phyloP scores from a whole-genome alignment of 2,113 vertebrate genomes.

The Odocoileus hemionus region DNA sequence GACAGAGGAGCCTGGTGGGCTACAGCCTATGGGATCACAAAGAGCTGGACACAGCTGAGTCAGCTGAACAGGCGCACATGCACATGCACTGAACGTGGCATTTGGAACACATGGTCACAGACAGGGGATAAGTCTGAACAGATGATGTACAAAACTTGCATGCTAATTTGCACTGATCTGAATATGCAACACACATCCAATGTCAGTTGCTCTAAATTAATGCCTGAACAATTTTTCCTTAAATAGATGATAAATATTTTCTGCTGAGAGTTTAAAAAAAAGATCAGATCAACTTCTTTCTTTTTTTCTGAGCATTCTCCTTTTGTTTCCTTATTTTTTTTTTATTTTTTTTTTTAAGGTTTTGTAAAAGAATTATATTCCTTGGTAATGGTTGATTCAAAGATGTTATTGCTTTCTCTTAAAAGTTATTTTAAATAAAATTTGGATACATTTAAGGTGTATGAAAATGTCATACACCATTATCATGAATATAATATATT shows the following conservation, averaged over 20 bases:
- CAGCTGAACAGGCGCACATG: neutral
- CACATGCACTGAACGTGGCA: too few relatives aligned
- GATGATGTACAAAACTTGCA: neutral
- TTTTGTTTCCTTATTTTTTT: neutral
- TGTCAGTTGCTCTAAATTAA: neutral
- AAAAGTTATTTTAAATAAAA: neutral
- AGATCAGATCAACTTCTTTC: neutral
- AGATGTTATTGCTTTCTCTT: neutral
- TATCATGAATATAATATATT: neutral
- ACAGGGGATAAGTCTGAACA: neutral
- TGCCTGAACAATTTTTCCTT: neutral
- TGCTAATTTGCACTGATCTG: neutral
- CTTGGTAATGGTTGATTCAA: neutral
- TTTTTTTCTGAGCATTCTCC: neutral
- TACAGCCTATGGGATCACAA: neutral
- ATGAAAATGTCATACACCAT: too few relatives aligned
- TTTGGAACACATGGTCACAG: neutral
- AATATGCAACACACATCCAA: neutral
- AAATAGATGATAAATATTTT: neutral
- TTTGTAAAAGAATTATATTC: neutral
- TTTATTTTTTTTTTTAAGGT: neutral
- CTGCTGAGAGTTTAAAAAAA: neutral
- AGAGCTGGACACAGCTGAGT: neutral
- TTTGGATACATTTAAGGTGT: neutral
- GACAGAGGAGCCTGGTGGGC: neutral